Percentiles rank a stretch among this genome's conserved stretches.
Evolutionary conservation across 2,113 vertebrate genomes (phyloP).

Genomic region (Mustelus asterias): DNA sequence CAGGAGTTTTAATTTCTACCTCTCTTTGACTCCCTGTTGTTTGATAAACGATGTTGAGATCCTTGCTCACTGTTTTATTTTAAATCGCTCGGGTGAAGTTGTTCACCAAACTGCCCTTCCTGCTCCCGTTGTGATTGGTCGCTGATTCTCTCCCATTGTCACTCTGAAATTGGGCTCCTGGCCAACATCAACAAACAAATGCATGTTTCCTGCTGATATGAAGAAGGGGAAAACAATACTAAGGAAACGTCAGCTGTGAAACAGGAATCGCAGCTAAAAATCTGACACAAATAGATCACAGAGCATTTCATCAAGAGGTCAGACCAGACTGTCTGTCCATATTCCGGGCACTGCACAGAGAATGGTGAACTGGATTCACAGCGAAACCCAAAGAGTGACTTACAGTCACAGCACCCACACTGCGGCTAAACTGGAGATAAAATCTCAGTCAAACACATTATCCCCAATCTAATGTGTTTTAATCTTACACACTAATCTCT

Average conservation of each 20-base stretch:
- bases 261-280: not conserved
- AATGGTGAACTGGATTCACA: not conserved
- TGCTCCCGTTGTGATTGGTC: not conserved
- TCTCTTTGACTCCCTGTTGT: not conserved
- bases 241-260: not conserved
- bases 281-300: not conserved
- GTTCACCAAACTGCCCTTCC: not conserved
- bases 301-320: not conserved
- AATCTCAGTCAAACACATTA: no score
- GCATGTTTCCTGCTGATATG: slow-evolving; percentile 23
- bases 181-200: not conserved
- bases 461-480: no score
- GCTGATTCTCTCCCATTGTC: not conserved
- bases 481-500: no score
- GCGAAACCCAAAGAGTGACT: not conserved
- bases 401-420: not conserved
- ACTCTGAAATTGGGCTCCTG: not conserved
- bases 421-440: not conserved
- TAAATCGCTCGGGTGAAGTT: not conserved
- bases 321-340: not conserved
- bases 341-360: not conserved
- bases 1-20: not conserved
- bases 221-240: not conserved
- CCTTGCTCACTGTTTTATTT: not conserved
- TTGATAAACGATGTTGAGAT: not conserved